Conservation (phyloP, 2,797 vertebrate species). For the Pangasius macronema region DNA sequence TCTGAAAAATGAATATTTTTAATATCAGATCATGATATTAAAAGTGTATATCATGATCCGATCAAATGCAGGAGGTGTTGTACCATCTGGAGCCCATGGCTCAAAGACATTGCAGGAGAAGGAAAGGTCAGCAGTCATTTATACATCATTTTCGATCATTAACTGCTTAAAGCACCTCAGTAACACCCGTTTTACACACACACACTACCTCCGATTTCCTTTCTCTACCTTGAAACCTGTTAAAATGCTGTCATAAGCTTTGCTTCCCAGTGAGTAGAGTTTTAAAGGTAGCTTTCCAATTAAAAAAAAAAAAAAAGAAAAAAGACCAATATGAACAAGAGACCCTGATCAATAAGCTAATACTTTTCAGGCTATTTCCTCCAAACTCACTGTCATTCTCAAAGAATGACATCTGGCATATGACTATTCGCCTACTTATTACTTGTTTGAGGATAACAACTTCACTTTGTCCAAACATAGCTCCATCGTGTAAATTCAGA, state of each 20-base stretch:
- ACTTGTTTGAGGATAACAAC: neutral
- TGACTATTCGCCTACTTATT: neutral
- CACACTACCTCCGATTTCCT: neutral
- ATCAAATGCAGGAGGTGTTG: neutral
- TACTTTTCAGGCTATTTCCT: neutral
- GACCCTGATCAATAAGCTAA: neutral
- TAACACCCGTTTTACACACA: neutral
- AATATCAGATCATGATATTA: no score
- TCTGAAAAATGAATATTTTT: no score
- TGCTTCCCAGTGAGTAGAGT: neutral
- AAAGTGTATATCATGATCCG: neutral
- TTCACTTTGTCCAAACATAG: neutral
- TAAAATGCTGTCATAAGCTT: neutral
- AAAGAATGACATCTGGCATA: neutral
- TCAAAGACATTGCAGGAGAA: neutral
- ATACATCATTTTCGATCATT: neutral
- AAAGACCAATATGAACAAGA: neutral
- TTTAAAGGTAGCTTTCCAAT: neutral
- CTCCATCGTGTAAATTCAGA: neutral
- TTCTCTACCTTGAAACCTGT: neutral
- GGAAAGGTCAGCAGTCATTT: neutral
- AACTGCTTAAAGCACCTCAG: neutral
- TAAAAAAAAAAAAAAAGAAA: neutral
- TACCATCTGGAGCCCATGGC: neutral
- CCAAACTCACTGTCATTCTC: neutral